Conservation (phyloP, 2,888 invertebrate genomes). For the Parnassius apollo region DNA sequence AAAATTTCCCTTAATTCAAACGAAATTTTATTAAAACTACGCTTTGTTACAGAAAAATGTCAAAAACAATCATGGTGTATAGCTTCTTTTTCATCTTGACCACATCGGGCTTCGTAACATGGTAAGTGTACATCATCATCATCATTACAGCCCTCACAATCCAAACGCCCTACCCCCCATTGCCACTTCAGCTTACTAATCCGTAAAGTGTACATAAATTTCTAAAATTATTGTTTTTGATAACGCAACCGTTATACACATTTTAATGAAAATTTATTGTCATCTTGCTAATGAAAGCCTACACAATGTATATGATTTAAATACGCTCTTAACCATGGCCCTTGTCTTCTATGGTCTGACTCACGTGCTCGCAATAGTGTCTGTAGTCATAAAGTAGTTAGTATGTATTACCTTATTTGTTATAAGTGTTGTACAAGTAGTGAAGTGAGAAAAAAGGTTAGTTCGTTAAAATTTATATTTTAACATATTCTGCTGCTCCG, state of each 20-base stretch:
- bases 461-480: too few species aligned
- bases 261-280: too few species aligned
- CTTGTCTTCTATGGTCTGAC: constrained; percentile 3
- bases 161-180: too few species aligned
- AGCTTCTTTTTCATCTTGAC: constrained; percentile 49
- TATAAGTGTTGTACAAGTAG: too few species aligned
- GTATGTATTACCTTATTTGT: too few species aligned
- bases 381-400: neutral
- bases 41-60: constrained; percentile 57
- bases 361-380: constrained; percentile 8
- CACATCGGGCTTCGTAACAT: constrained; percentile 52
- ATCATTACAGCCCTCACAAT: too few species aligned
- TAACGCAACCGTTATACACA: too few species aligned
- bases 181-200: too few species aligned
- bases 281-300: neutral
- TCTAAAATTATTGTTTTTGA: neutral
- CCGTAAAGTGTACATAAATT: constrained; percentile 35
- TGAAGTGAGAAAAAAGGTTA: too few species aligned
- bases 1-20: too few species aligned
- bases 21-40: too few species aligned
- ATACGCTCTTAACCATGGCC: neutral
- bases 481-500: too few species aligned
- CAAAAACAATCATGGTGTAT: constrained; percentile 44
- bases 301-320: neutral
- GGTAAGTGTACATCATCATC: constrained; percentile 54